These are phyloP conservation scores for Actinostola sp. DNA, from an alignment of 92 coral and sea anemone species.

Conservation along the genomic window DNA sequence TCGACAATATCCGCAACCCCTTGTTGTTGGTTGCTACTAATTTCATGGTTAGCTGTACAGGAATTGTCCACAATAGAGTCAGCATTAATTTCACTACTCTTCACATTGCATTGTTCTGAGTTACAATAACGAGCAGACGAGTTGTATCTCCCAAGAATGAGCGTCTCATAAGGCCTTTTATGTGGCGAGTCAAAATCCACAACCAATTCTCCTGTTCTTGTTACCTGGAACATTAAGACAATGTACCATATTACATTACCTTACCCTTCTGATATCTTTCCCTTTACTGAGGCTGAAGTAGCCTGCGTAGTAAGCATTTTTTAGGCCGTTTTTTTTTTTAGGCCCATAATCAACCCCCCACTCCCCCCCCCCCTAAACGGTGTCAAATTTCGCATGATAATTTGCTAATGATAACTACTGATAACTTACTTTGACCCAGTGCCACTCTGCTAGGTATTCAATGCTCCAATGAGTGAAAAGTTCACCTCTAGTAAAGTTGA, in stretches of 20 bases:
- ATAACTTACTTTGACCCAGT: constrained; percentile 85
- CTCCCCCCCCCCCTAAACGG: too few relatives aligned
- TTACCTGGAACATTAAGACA: constrained; percentile 48
- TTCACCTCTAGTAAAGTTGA: constrained; percentile 80
- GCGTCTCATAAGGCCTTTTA: constrained; percentile 93
- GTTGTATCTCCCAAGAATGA: constrained; percentile 73
- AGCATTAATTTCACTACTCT: too few relatives aligned
- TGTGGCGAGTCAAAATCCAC: constrained; percentile 85
- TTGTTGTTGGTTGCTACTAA: too few relatives aligned
- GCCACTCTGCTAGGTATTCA: constrained; percentile 88
- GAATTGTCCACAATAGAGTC: too few relatives aligned
- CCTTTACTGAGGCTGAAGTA: too few relatives aligned
- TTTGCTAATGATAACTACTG: neutral
- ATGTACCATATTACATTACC: neutral
- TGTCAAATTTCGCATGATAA: too few relatives aligned
- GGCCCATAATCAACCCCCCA: neutral
- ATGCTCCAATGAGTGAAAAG: constrained; percentile 90
- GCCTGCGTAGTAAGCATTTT: too few relatives aligned
- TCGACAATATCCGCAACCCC: too few relatives aligned
- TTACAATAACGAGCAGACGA: neutral
- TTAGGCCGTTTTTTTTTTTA: too few relatives aligned
- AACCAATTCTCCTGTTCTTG: constrained; percentile 85
- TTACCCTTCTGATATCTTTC: neutral
- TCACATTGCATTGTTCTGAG: too few relatives aligned
- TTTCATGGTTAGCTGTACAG: too few relatives aligned